Conservation (phyloP, 2,797 vertebrate species). For the Lutjanus argentimaculatus region DNA sequence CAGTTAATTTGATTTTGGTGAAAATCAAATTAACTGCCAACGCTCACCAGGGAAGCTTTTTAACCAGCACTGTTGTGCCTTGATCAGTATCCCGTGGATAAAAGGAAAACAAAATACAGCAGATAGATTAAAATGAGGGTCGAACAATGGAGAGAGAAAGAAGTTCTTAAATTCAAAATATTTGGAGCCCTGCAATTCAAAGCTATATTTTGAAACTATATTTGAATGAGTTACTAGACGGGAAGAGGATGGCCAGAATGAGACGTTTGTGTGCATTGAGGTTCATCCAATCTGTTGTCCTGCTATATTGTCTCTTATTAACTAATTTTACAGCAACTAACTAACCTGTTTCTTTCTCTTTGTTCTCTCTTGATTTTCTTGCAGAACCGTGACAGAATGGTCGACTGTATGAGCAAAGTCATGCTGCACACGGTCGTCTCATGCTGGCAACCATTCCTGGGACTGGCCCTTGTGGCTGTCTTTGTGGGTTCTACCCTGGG, state of each 20-base stretch:
- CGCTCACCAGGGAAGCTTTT: constrained; percentile 30
- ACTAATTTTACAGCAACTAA: not conserved
- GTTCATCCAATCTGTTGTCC: constrained; percentile 1
- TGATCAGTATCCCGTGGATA: constrained; percentile 24
- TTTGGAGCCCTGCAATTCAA: not conserved
- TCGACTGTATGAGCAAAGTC: constrained; percentile 94
- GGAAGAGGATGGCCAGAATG: constrained; percentile 1
- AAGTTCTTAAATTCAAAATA: constrained; percentile 30
- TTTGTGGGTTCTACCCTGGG: constrained; percentile 90
- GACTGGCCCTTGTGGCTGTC: constrained; percentile 93
- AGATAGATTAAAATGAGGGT: not conserved
- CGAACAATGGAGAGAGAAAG: not conserved
- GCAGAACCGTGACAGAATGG: constrained; percentile 94
- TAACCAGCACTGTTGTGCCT: constrained; percentile 9
- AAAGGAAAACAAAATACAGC: constrained; percentile 28
- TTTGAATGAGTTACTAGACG: constrained; percentile 9
- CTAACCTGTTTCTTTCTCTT: constrained; percentile 34
- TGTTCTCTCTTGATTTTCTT: constrained; percentile 62
- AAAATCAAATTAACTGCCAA: constrained; percentile 12
- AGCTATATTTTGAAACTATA: constrained; percentile 9
- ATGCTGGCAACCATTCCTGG: constrained; percentile 96
- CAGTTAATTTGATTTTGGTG: constrained; percentile 7
- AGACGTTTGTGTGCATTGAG: not conserved
- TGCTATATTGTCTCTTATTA: no score
- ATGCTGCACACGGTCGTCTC: constrained; percentile 95